Conservation (phyloP, 2,113 vertebrate genomes). For the Alethe diademata region DNA sequence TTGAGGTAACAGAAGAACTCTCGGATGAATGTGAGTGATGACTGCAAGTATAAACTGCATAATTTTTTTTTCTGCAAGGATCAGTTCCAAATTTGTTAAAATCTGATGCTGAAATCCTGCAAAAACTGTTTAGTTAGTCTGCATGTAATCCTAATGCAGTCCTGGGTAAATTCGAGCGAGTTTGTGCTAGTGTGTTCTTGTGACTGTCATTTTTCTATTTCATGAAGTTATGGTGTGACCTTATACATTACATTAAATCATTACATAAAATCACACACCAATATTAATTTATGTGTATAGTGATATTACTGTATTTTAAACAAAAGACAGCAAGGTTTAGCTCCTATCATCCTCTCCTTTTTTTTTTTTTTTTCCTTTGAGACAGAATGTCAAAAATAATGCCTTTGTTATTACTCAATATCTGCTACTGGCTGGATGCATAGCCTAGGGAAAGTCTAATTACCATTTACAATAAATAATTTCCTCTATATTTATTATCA, state of each 20-base stretch:
- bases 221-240: neutral
- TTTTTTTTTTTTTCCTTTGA: neutral
- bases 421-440: neutral
- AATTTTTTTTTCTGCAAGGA: neutral
- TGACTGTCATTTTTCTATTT: neutral
- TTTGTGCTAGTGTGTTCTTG: neutral
- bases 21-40: conserved; percentile 50
- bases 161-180: neutral
- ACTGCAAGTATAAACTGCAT: conserved; percentile 2
- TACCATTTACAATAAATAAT: conserved; percentile 56
- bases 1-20: conserved; percentile 48
- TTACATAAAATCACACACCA: neutral
- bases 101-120: neutral
- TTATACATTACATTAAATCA: neutral
- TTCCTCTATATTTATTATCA: conserved; percentile 54
- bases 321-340: neutral
- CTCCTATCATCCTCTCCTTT: neutral
- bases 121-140: neutral
- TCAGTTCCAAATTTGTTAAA: conserved; percentile 28
- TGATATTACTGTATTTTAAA: neutral
- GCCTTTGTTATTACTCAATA: neutral
- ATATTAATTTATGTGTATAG: neutral
- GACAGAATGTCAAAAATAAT: neutral
- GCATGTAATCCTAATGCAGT: neutral
- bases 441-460: conserved; percentile 41